Evolutionary conservation across 2,888 invertebrate species (phyloP).

Genomic region (Invenusta paracnida): DNA sequence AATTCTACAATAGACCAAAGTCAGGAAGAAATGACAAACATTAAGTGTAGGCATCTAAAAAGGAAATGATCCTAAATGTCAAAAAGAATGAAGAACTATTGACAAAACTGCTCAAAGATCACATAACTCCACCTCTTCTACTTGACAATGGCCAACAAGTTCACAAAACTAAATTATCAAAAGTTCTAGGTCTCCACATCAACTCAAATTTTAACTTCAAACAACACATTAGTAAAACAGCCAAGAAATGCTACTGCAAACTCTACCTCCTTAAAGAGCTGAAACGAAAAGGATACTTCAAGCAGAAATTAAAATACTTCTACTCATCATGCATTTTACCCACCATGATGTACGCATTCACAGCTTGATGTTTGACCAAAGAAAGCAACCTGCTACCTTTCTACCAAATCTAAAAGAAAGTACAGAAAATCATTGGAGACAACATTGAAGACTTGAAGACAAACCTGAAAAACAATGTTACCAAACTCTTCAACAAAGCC

Average conservation of each 20-base stretch:
- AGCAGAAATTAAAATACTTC: background rate
- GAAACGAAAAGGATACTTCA: background rate
- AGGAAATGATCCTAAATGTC: background rate
- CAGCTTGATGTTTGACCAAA: background rate
- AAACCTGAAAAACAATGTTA: too few relatives aligned
- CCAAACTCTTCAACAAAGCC: too few relatives aligned
- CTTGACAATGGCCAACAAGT: background rate
- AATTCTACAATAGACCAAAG: background rate
- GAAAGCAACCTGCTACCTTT: background rate
- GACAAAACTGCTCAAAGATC: conserved; percentile 2
- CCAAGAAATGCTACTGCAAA: conserved; percentile 12
- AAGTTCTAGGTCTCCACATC: conserved; percentile 12
- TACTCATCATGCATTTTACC: background rate
- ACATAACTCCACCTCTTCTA: conserved; percentile 11
- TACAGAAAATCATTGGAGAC: background rate
- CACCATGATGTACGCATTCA: background rate
- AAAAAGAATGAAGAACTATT: background rate
- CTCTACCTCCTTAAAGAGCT: conserved; percentile 6
- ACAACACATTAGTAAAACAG: conserved; percentile 16
- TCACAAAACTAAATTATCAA: conserved; percentile 22
- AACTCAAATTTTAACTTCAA: conserved; percentile 5
- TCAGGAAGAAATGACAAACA: background rate
- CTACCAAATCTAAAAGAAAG: background rate
- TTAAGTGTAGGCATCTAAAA: background rate
- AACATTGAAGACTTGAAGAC: too few relatives aligned